These are phyloP conservation scores for Schizopygopsis malacanthus DNA, from an alignment of 2,797 vertebrate genomes.

Conservation along the genomic window DNA sequence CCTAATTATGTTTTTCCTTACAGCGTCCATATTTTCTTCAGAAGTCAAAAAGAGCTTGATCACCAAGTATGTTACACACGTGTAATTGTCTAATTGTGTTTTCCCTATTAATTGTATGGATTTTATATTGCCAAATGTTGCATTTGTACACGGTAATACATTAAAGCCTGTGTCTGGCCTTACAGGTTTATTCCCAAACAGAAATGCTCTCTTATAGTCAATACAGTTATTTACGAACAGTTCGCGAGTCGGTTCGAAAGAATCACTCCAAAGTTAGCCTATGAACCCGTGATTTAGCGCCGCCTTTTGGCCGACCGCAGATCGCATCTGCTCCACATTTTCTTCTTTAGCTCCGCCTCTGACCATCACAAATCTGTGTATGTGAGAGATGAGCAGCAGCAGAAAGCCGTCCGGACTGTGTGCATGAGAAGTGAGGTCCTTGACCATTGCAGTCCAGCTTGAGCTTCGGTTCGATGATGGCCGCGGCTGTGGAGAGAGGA, in stretches of 20 bases:
- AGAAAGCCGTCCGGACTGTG: conserved; percentile 33
- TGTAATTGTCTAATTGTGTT: too few species aligned
- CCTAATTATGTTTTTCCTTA: too few species aligned
- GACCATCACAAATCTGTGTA: conserved; percentile 50
- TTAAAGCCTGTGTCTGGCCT: too few species aligned
- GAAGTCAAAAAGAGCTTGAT: too few species aligned
- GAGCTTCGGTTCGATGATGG: conserved; percentile 64
- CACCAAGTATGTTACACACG: too few species aligned
- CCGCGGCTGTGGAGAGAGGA: conserved; percentile 68
- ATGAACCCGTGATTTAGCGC: conserved; percentile 21
- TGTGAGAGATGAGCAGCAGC: conserved; percentile 51
- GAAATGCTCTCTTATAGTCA: background rate
- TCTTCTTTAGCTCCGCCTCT: conserved; percentile 60
- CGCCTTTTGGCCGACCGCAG: conserved; percentile 4
- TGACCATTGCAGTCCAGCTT: conserved; percentile 41
- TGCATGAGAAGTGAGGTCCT: conserved; percentile 23
- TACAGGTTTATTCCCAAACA: background rate
- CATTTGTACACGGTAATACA: background rate
- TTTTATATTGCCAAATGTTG: background rate
- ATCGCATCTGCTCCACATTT: conserved; percentile 11
- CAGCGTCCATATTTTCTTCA: too few species aligned
- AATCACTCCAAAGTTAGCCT: background rate
- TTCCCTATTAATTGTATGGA: too few species aligned
- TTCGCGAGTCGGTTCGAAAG: background rate
- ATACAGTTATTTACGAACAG: background rate